phyloP scores from a whole-genome alignment of 2,113 vertebrate species.

The Rissa tridactyla region DNA sequence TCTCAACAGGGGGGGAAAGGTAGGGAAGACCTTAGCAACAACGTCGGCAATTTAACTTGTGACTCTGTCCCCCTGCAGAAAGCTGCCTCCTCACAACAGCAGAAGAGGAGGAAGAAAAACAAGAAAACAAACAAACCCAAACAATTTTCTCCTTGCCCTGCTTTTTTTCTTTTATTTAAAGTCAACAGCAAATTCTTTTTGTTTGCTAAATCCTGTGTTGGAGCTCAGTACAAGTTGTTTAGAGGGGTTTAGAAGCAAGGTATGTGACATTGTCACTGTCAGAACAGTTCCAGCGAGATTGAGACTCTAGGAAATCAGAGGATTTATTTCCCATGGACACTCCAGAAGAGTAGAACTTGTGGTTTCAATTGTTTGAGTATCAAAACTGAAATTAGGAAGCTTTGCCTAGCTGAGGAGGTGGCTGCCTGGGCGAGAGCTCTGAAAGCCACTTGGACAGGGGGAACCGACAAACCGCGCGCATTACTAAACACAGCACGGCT shows the following conservation, averaged over 20 bases:
- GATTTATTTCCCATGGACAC: not conserved
- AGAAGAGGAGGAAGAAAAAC: not conserved
- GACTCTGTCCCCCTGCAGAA: not conserved
- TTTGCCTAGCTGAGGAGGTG: not conserved
- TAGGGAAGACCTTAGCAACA: not conserved
- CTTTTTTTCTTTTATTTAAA: not conserved
- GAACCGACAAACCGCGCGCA: fast-evolving
- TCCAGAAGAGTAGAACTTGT: not conserved
- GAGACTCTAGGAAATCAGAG: not conserved
- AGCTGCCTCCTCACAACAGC: not conserved
- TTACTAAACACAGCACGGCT: not conserved
- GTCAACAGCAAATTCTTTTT: not conserved
- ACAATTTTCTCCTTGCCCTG: fast-evolving
- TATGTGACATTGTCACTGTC: not conserved
- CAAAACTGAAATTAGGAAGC: not conserved
- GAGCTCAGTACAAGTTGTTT: not conserved
- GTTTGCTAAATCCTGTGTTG: not conserved
- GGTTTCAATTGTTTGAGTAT: not conserved
- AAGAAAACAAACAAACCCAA: not conserved
- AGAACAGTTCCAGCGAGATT: not conserved
- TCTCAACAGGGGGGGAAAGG: not conserved
- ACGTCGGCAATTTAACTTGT: not conserved
- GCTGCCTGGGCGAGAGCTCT: not conserved
- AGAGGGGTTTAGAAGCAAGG: not conserved
- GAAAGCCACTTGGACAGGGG: not conserved